Evolutionary conservation across 2,797 vertebrate species (phyloP), one percentile per base, ranked within the genome.

Genomic region (Neomorphus geoffroyi): DNA sequence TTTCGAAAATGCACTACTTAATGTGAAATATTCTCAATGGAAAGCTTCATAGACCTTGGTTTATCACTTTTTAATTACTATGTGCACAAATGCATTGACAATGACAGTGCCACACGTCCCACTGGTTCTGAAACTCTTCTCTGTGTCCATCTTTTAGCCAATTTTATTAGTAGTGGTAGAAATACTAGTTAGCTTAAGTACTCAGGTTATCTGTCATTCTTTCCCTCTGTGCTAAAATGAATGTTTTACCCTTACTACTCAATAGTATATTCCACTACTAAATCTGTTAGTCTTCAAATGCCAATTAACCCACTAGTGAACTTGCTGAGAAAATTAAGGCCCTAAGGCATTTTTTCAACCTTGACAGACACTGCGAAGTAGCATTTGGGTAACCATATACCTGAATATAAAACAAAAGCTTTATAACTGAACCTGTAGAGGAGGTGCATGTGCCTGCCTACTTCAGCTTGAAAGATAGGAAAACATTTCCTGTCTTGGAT

Each of bases 41-140:
- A 78, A 82, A 70, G 4, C 43, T 72, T 86, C 73, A 23, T 1
- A 94, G 80, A 33, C 27, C 37, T 78, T 43, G 37, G 48, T 79
- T 94, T 91, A 85, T 72, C 73, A 73, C 77, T 82, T 85, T 91
- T 92, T 94, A 88, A 92, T 94, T 95, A 69, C 7, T 11, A 22
- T 65, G 35, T 5, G 13, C 56, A 61, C 26, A 86, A 88, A 88
- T 51, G 65, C 69, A 37, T 84, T 88, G 79, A 88, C 74, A n/a
- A 10, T 64, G 32, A 84, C 54, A 79, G 67, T 58, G 39, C 35
- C 48, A n/a, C 32, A 15, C 13, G 54, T 81, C 35, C 50, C 58
- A 57, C 16, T 72, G 32, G 8, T 90, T 87, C 60, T 60, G 57
- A 85, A 88, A 54, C 13, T 79, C 51, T 82, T 73, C 45, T 77